These are phyloP conservation scores for Calliphora vicina DNA, from an alignment of 1,140 invertebrate genomes.

Conservation along the genomic window DNA sequence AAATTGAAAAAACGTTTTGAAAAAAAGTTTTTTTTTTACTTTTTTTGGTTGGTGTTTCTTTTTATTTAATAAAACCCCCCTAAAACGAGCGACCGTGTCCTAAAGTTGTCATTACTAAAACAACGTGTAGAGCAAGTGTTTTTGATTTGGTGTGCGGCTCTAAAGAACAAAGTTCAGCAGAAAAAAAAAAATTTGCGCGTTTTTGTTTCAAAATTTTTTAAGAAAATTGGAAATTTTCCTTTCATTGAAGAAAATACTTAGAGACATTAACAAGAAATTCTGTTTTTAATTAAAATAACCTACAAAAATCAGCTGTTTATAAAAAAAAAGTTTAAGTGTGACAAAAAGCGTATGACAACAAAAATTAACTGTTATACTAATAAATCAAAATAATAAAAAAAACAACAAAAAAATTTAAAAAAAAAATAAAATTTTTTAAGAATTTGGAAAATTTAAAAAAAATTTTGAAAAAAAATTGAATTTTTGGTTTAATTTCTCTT, in stretches of 20 bases:
- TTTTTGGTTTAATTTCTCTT: no score
- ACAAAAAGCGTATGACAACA: background rate
- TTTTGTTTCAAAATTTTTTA: no score
- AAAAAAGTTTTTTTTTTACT: background rate
- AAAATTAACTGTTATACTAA: background rate
- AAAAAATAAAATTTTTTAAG: background rate
- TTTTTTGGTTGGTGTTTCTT: background rate
- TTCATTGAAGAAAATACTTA: background rate
- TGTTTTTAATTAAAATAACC: background rate
- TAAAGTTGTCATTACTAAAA: background rate
- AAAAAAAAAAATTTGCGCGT: background rate
- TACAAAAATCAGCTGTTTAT: constrained; percentile 6
- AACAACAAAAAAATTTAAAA: background rate
- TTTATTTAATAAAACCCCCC: no score
- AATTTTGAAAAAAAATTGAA: background rate
- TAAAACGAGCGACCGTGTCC: background rate
- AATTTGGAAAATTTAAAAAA: background rate
- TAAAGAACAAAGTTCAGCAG: background rate
- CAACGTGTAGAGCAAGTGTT: background rate
- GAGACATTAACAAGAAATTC: background rate
- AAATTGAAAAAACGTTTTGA: background rate
- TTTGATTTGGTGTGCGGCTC: background rate
- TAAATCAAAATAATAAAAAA: background rate
- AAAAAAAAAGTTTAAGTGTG: background rate
- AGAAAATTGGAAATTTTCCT: background rate